These are phyloP conservation scores for Sander vitreus DNA, from an alignment of 2,113 vertebrate species.

Conservation along the genomic window DNA sequence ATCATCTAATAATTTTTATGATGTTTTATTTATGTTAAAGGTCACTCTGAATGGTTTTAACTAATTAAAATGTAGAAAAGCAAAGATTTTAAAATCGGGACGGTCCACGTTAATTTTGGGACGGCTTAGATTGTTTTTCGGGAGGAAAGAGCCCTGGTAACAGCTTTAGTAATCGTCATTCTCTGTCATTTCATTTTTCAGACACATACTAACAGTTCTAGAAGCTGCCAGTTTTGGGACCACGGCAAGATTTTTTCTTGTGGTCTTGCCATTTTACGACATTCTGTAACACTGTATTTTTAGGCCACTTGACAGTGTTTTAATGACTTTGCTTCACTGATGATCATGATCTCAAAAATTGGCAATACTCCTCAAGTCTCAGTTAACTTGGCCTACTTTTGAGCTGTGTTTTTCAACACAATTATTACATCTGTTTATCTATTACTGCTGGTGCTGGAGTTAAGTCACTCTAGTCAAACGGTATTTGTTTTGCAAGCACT, in stretches of 20 bases:
- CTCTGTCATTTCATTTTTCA: slow-evolving; percentile 10
- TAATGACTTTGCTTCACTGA: slow-evolving; percentile 6
- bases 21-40: no score
- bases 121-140: no score
- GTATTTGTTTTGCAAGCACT: not conserved
- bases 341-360: slow-evolving; percentile 14
- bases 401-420: slow-evolving; percentile 15
- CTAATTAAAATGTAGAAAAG: no score
- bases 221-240: slow-evolving; percentile 17
- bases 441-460: slow-evolving; percentile 6
- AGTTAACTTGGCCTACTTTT: slow-evolving; percentile 24
- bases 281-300: slow-evolving; percentile 1
- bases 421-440: slow-evolving; percentile 15
- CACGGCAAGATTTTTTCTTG: slow-evolving; percentile 1
- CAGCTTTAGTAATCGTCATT: not conserved
- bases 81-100: no score
- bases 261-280: not conserved
- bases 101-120: no score
- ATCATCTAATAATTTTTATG: no score
- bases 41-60: no score
- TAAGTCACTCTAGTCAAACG: not conserved
- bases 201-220: not conserved
- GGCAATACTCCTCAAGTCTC: slow-evolving; percentile 12
- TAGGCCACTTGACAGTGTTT: slow-evolving; percentile 7
- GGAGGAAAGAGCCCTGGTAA: not conserved